Percentiles rank a stretch among this genome's conserved stretches.
Evolutionary conservation across 2,888 invertebrate genomes (phyloP).

Genomic region (Aradus depressus): DNA sequence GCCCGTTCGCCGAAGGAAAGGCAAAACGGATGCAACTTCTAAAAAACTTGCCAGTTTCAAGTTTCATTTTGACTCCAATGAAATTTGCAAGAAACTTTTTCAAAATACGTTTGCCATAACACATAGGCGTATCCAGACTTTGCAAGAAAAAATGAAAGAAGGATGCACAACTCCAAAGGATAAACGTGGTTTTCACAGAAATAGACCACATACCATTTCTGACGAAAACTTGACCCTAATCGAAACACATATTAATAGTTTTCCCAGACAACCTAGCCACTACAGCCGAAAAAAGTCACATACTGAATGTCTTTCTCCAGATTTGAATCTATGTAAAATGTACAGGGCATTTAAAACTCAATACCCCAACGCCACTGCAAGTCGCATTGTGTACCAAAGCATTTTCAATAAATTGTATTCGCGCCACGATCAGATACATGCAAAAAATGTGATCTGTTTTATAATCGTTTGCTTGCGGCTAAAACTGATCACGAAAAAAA

Average conservation of each 20-base stretch:
- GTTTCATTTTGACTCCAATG: too few species aligned
- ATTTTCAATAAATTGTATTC: constrained; percentile 19
- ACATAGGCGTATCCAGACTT: not conserved
- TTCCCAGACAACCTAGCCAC: constrained; percentile 18
- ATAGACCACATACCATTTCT: constrained; percentile 1
- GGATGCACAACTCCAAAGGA: not conserved
- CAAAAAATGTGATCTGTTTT: constrained; percentile 13
- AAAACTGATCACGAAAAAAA: constrained; percentile 6
- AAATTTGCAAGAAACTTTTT: not conserved
- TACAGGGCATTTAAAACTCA: constrained; percentile 14
- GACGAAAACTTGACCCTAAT: constrained; percentile 6
- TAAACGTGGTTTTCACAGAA: not conserved
- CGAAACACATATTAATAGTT: constrained; percentile 14
- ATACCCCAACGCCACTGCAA: constrained; percentile 10
- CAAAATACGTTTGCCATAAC: not conserved
- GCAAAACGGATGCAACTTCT: too few species aligned
- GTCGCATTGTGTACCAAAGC: constrained; percentile 8
- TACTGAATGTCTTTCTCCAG: constrained; percentile 13
- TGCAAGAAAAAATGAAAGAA: not conserved
- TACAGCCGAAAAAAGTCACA: constrained; percentile 15
- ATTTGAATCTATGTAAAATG: constrained; percentile 20
- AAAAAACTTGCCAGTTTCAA: too few species aligned
- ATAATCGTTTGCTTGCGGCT: not conserved
- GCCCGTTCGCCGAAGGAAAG: too few species aligned
- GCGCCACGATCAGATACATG: constrained; percentile 20